A percentile compares a stretch with the other conserved stretches of the same genome.
These are phyloP conservation scores for Drosophila parabipectinata DNA, from an alignment of 1,140 invertebrate species.

Conservation along the genomic window DNA sequence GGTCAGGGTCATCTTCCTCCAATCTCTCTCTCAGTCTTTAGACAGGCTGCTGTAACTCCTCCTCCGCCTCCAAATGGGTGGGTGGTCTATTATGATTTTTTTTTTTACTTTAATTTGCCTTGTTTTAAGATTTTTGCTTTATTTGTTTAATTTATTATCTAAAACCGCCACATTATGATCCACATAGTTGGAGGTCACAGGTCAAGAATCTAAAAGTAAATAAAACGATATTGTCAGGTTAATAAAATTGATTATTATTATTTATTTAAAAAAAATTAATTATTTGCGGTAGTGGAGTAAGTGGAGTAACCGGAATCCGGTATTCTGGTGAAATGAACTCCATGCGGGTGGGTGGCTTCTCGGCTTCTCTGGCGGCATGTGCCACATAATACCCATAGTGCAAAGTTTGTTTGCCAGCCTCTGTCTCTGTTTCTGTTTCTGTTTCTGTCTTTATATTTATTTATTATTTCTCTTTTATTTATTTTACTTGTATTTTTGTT, in stretches of 20 bases:
- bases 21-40: conserved; percentile 28
- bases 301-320: conserved; percentile 27
- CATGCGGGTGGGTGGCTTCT: conserved; percentile 2
- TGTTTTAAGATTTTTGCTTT: too few species aligned
- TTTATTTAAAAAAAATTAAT: not conserved
- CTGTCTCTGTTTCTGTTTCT: conserved; percentile 25
- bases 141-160: not conserved
- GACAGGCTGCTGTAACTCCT: not conserved
- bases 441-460: not conserved
- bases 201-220: conserved; percentile 3
- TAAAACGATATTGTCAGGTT: not conserved
- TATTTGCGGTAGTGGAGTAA: not conserved
- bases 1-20: conserved; percentile 78
- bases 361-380: conserved; percentile 28
- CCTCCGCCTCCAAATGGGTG: not conserved
- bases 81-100: not conserved
- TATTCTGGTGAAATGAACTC: conserved; percentile 26
- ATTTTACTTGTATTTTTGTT: conserved; percentile 18
- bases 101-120: too few species aligned
- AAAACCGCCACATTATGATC: conserved; percentile 32
- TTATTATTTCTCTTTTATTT: conserved; percentile 6
- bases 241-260: too few species aligned
- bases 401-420: conserved; percentile 1
- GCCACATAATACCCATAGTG: conserved; percentile 38
- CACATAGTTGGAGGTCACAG: conserved; percentile 9